Base-by-base conservation (phyloP, 2,797 vertebrate species). In the Phoebastria nigripes region DNA sequence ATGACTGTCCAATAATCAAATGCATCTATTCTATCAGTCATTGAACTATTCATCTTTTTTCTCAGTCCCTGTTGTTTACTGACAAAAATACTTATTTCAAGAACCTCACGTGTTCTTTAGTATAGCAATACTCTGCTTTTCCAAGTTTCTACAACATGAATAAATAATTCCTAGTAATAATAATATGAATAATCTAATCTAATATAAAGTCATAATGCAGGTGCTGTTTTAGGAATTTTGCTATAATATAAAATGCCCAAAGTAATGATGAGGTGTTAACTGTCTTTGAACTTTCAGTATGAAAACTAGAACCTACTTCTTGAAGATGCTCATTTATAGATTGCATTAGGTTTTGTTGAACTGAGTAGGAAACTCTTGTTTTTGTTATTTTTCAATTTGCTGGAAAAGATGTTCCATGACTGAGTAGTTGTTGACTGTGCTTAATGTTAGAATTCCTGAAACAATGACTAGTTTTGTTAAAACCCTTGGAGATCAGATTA, bases 381-480 rank as follows among this genome's bases (percentile, higher is more conserved):
- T 87, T 63, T 85, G 14, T 56, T 83, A 58, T 81, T 88, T 90
- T 86, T 54, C 55, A 79, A 3, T 94, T 83, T 79, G 3, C 41
- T 86, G 54, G 28, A 79, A 91, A 90, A 96, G 81, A 83, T 61
- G 31, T 73, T 83, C 42, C 37, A 59, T n/a, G 29, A 69, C 31
- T 73, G 51, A 87, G 35, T 31, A 62, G 58, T 7, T 90, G 51
- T 72, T 94, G 61, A 72, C 66, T 69, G 83, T 26, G 46, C 15
- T 82, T 66, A 78, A 81, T 81, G 59, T 81, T 55, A 76, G 66
- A 90, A 79, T 86, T 86, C 69, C 80, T 82, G 85, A 94, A 96
- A 95, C 87, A 81, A 79, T 58, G 8, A 86, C 66, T 93, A 79
- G 76, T 81, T 95, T 92, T 92, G 82, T 89, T 93, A 90, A 94